Evolutionary conservation across 2,888 invertebrate genomes (phyloP).

Genomic region (Idaea straminata): DNA sequence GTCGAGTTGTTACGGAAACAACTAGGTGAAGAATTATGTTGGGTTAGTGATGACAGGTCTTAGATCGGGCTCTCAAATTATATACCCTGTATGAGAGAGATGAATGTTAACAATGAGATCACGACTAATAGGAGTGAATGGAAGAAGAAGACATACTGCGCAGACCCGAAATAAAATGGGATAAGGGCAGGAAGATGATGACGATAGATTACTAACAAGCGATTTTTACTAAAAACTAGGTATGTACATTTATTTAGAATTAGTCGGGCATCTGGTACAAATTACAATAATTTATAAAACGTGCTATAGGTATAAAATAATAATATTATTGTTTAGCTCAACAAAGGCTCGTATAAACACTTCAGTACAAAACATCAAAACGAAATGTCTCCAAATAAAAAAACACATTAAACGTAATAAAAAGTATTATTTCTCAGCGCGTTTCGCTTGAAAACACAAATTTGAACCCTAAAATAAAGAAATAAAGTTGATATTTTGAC

Average conservation of each 20-base stretch:
- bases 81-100: no score
- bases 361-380: slow-evolving; percentile 33
- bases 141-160: no score
- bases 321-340: slow-evolving; percentile 3
- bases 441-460: neutral
- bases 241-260: neutral
- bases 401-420: slow-evolving; percentile 43
- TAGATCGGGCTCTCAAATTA: no score
- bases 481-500: slow-evolving; percentile 26
- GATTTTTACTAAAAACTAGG: no score
- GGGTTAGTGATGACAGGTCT: no score
- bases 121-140: no score
- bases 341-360: slow-evolving; percentile 20
- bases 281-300: neutral
- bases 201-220: no score
- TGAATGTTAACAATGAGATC: no score
- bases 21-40: no score
- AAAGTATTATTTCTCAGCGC: slow-evolving; percentile 29
- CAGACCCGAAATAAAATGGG: no score
- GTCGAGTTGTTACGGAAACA: no score
- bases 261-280: neutral
- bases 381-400: slow-evolving; percentile 43
- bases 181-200: no score
- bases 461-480: slow-evolving; percentile 10
- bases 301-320: neutral